Evolutionary conservation across 37 sponge, comb jelly and placozoan species (phyloP), one percentile per base, ranked within the genome.

Genomic region (Dysidea cf. avara): DNA sequence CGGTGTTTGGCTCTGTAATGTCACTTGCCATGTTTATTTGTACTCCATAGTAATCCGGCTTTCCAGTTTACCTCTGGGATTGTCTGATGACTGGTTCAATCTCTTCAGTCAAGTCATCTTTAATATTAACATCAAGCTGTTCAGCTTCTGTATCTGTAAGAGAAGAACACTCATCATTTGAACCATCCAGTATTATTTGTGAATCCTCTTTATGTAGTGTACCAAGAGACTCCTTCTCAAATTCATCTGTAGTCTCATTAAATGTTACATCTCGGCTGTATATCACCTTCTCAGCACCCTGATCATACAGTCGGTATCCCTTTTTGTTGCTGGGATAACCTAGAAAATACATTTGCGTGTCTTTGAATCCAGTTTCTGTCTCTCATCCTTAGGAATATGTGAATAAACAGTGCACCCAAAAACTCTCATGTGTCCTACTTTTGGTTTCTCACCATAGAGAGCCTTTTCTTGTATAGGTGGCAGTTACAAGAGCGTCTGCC

Each of bases 241-340:
- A 4, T 48, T 51, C 69, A 48, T 51, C 40, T 6, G n/a, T 7
- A 39, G 13, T 1, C 66, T 65, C 43, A 36, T 65, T 67, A 59
- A 86, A 86, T 11, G 7, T 17, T 9, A 86, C 80, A 53, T 78
- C 80, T 20, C 86, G 68, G 29, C 86, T 86, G 55, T 77, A 48
- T 7, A 74, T 37, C 38, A 86, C 62, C 38, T 46, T 79, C 26
- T 31, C 20, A 40, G 30, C 59, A 25, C 48, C 35, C 21, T 37
- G 51, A 59, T 74, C 75, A 69, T 79, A 79, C 57, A 86, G 48
- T 20, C 66, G 32, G 43, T 65, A 65, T 21, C 66, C 66, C 9
- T 53, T 38, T 50, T 69, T 53, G 69, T 84, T 17, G 39, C 29
- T 16, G 56, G 52, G 2, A 73, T 71, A 37, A 54, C 85, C 25